A percentile compares a stretch with the other conserved stretches of the same genome.
phyloP scores from a whole-genome alignment of 2,113 vertebrate species.

The Xenotilapia longispinis region DNA sequence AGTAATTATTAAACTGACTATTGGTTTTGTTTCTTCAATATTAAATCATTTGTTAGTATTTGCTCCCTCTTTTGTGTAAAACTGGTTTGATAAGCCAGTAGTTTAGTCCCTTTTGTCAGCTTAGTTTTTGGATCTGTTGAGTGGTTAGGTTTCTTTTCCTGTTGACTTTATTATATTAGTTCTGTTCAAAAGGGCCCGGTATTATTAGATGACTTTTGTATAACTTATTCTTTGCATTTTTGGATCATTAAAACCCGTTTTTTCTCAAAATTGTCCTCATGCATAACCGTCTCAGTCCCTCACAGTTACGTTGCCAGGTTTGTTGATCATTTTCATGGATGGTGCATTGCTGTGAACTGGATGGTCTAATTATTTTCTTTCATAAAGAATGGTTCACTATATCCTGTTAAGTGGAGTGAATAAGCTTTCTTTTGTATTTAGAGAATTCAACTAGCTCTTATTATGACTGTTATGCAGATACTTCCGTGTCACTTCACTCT shows the following conservation, averaged over 20 bases:
- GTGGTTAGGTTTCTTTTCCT: neutral
- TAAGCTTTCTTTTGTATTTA: neutral
- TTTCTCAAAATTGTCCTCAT: neutral
- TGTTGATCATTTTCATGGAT: neutral
- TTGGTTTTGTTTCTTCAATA: neutral
- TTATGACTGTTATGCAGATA: neutral
- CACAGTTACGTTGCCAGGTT: neutral
- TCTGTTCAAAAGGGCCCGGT: neutral
- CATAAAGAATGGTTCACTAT: neutral
- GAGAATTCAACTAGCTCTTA: neutral
- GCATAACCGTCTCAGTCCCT: neutral
- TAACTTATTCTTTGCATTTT: neutral
- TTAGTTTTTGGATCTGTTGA: neutral
- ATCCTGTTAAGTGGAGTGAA: neutral
- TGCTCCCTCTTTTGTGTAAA: neutral
- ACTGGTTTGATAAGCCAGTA: neutral
- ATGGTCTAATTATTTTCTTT: neutral
- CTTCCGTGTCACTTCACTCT: neutral
- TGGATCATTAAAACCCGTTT: neutral
- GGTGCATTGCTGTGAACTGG: neutral
- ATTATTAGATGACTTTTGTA: neutral
- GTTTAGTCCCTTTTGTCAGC: neutral
- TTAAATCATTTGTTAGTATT: neutral
- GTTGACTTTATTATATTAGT: neutral
- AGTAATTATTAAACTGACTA: neutral